phyloP scores from a whole-genome alignment of 2,797 vertebrate genomes.

The Tauraco hartlaubi region DNA sequence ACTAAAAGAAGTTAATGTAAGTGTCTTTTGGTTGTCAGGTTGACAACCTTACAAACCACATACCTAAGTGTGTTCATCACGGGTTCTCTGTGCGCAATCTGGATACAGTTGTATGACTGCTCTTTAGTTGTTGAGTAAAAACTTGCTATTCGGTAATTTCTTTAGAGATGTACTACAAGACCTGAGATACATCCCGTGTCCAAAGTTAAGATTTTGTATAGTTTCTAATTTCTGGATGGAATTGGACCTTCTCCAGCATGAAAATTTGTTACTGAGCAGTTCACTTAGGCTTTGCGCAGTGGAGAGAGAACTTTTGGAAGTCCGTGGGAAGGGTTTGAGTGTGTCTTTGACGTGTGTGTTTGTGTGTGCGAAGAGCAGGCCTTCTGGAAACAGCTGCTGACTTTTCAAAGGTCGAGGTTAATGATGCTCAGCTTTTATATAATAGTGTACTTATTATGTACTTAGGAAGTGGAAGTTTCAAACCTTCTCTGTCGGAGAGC shows the following conservation, averaged over 20 bases:
- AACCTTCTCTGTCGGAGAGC: neutral
- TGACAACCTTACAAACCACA: accelerated
- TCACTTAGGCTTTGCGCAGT: neutral
- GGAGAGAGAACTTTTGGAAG: neutral
- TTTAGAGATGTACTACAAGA: neutral
- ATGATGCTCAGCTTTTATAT: neutral
- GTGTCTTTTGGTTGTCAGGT: neutral
- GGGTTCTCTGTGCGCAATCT: neutral
- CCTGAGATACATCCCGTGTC: neutral
- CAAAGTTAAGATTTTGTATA: neutral
- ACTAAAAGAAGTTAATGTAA: conserved; percentile 90
- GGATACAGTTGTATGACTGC: neutral
- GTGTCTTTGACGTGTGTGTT: neutral
- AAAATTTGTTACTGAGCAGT: neutral
- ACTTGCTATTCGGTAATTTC: neutral
- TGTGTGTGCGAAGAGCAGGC: neutral
- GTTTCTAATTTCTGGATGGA: neutral
- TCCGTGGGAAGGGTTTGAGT: neutral
- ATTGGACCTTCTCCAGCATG: neutral
- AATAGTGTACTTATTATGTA: accelerated
- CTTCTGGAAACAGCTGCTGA: neutral
- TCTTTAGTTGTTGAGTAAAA: neutral
- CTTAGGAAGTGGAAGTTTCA: neutral
- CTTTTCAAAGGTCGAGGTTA: conserved; percentile 2
- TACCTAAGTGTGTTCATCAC: accelerated